Evolutionary conservation across 2,888 invertebrate genomes (phyloP).

Genomic region (Epirrhoe tristata): DNA sequence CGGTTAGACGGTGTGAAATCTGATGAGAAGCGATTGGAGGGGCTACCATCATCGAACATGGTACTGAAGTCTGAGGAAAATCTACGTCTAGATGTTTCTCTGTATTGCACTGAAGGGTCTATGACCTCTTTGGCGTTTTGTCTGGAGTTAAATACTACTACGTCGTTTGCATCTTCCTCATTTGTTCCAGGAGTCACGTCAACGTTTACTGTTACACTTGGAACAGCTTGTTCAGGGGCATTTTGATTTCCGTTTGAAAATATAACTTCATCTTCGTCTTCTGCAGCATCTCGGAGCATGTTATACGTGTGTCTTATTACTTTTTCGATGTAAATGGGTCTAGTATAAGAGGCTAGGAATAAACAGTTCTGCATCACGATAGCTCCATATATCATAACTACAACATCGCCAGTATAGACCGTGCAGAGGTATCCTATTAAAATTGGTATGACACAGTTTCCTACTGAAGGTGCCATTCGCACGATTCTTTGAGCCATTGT

Average conservation of each 20-base stretch:
- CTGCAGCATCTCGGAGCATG: slow-evolving; percentile 74
- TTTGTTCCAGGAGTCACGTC: slow-evolving; percentile 51
- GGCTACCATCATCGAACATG: slow-evolving; percentile 53
- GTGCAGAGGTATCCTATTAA: slow-evolving; percentile 80
- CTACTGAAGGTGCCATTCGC: slow-evolving; percentile 81
- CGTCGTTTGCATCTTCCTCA: slow-evolving; percentile 72
- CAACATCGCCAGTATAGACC: slow-evolving; percentile 67
- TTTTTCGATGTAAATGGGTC: slow-evolving; percentile 83
- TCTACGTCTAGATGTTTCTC: slow-evolving; percentile 60
- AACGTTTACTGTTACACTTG: slow-evolving; percentile 34
- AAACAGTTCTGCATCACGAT: slow-evolving; percentile 85
- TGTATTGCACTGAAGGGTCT: slow-evolving; percentile 66
- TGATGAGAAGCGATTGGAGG: slow-evolving; percentile 52
- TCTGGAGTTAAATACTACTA: slow-evolving; percentile 75
- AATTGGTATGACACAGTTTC: slow-evolving; percentile 82
- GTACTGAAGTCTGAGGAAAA: slow-evolving; percentile 60
- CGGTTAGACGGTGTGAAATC: slow-evolving; percentile 56
- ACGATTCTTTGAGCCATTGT: slow-evolving; percentile 80
- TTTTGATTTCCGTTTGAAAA: slow-evolving; percentile 73
- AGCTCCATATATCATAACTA: slow-evolving; percentile 85
- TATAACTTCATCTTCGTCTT: slow-evolving; percentile 86
- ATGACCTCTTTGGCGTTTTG: slow-evolving; percentile 72
- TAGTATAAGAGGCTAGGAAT: slow-evolving; percentile 79
- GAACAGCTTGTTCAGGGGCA: slow-evolving; percentile 36
- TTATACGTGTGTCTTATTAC: slow-evolving; percentile 78